A percentile compares a stretch with the other conserved stretches of the same genome.
Conservation (phyloP, 2,888 invertebrate genomes). For the Apotomis betuletana region DNA sequence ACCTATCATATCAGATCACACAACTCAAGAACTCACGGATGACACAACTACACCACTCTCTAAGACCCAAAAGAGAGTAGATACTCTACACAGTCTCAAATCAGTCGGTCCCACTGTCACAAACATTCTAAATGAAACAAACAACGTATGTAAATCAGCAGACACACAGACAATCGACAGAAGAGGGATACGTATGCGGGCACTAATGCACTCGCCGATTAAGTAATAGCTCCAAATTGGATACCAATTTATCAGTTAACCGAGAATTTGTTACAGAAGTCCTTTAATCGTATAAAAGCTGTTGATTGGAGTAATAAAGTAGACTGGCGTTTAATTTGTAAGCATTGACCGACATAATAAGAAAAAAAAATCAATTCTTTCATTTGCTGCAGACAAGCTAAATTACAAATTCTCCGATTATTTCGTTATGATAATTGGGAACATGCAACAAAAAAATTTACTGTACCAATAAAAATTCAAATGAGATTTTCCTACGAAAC, state of each 20-base stretch:
- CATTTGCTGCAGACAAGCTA: no score
- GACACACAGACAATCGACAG: constrained; percentile 54
- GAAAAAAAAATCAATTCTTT: not conserved
- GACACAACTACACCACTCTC: no score
- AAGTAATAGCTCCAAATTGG: constrained; percentile 75
- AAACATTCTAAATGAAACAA: constrained; percentile 7
- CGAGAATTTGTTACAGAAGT: constrained; percentile 19
- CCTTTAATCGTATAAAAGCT: constrained; percentile 24
- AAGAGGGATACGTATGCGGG: constrained; percentile 77
- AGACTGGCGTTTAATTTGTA: constrained; percentile 12
- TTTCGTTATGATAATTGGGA: no score
- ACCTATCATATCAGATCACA: no score
- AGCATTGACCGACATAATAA: not conserved
- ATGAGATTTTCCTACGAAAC: no score
- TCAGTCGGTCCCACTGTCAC: not conserved
- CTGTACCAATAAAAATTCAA: no score
- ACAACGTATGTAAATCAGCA: constrained; percentile 66
- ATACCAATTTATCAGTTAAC: constrained; percentile 74
- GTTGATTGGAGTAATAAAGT: constrained; percentile 37
- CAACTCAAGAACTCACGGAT: no score
- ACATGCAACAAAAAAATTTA: no score
- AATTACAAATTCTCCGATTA: no score
- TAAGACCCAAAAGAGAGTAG: no score
- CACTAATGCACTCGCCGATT: constrained; percentile 67
- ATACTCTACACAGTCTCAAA: not conserved